phyloP scores from a whole-genome alignment of 2,113 vertebrate genomes.

The Muscicapa adusta region DNA sequence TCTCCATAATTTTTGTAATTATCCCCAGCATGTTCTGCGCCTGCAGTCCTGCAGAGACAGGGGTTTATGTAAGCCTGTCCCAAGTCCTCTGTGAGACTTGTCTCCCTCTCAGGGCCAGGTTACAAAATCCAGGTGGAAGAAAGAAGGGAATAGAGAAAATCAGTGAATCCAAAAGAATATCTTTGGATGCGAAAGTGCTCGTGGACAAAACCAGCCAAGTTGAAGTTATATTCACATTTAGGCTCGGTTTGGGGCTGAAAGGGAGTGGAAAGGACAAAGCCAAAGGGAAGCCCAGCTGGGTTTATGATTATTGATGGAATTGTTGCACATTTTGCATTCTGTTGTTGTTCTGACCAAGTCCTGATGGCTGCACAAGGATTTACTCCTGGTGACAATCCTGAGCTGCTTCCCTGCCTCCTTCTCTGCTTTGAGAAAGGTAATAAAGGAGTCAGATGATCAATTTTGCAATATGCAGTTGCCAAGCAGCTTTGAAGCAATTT shows the following conservation, averaged over 20 bases:
- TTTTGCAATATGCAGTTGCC: slow-evolving; percentile 55
- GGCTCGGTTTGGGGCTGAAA: neutral
- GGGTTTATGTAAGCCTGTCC: neutral
- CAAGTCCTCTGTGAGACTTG: rapidly evolving
- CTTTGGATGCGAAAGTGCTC: neutral
- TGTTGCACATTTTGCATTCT: neutral
- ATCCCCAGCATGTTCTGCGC: neutral
- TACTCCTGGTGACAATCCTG: neutral
- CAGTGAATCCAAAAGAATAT: neutral
- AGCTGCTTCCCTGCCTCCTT: neutral
- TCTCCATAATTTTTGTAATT: neutral
- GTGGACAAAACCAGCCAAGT: neutral
- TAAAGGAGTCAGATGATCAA: slow-evolving; percentile 43
- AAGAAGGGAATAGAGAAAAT: neutral
- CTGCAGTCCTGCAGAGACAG: neutral
- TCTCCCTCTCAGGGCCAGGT: neutral
- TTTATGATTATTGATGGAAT: neutral
- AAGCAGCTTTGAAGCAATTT: slow-evolving; percentile 58
- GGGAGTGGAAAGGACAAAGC: neutral
- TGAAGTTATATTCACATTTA: neutral
- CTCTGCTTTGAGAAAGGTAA: slow-evolving; percentile 14
- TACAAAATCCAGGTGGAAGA: neutral
- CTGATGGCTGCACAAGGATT: neutral
- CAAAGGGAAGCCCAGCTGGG: neutral
- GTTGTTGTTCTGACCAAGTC: neutral